Evolutionary conservation across 2,888 invertebrate species (phyloP), one percentile per base, ranked within the genome.

Genomic region (Gibbula magus): DNA sequence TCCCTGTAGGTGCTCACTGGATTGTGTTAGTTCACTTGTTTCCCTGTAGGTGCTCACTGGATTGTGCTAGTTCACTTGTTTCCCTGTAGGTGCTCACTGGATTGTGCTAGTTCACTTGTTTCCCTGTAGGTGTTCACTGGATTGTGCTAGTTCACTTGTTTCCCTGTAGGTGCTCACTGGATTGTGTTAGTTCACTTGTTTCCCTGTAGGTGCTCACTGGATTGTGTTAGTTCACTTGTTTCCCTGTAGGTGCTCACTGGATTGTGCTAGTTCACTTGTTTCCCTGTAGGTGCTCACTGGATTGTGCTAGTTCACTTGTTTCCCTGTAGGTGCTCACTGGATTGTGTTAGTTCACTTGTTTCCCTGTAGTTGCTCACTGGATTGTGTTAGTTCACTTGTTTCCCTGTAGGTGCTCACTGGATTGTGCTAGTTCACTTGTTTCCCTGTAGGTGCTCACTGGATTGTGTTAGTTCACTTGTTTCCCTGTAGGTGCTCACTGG

Each of bases 1-100:
- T 96, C 84, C 97, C 96, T 94, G 97, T 96, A 93, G 92, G 91
- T 0, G 39, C 25, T 29, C 18, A 56, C n/a, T 1, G n/a, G 7
- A 20, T 7, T 1, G 1, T 56, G n/a, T n/a, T n/a, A 95, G 77
- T 94, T 95, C 74, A 97, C 97, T 88, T 96, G 97, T 82, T 95
- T 96, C 84, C 97, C 96, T 94, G 97, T 96, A 93, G 92, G 91
- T 0, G 39, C 25, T 29, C 18, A 56, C n/a, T 1, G n/a, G 7
- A 20, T 7, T 1, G 1, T 56, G n/a, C n/a, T n/a, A 95, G 77
- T 94, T 95, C 74, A 97, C 97, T 88, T 96, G 97, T 82, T 95
- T 96, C 84, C 97, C 96, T 94, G 97, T 96, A 93, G 92, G 91
- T 0, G 39, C 25, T 29, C 18, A 56, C n/a, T 1, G n/a, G 7